phyloP scores from a whole-genome alignment of 2,888 invertebrate genomes.

The Eilema depressum region DNA sequence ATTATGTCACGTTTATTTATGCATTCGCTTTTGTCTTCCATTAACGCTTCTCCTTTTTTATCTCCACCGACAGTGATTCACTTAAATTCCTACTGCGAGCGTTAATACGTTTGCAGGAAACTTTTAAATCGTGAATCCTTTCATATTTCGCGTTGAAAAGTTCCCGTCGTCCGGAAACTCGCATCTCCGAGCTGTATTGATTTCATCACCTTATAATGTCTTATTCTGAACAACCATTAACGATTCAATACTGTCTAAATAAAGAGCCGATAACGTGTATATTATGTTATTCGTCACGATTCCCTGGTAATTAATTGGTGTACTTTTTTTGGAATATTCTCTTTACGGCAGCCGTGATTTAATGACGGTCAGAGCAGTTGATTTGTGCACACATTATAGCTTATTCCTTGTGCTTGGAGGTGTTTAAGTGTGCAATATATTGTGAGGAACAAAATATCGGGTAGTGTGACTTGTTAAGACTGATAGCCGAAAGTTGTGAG shows the following conservation, averaged over 20 bases:
- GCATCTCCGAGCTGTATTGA: slow-evolving; percentile 72
- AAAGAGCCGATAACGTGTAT: slow-evolving; percentile 84
- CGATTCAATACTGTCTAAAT: slow-evolving; percentile 83
- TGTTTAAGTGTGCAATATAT: slow-evolving; percentile 80
- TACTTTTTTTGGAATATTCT: slow-evolving; percentile 74
- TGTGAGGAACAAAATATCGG: slow-evolving; percentile 74
- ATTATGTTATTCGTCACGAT: slow-evolving; percentile 80
- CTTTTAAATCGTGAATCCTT: slow-evolving; percentile 61
- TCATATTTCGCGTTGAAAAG: slow-evolving; percentile 62
- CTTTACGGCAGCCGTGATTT: slow-evolving; percentile 79
- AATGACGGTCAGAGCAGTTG: slow-evolving; percentile 71
- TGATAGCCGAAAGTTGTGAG: slow-evolving; percentile 68
- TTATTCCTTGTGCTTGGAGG: slow-evolving; percentile 75
- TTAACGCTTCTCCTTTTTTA: slow-evolving; percentile 76
- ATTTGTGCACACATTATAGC: slow-evolving; percentile 78
- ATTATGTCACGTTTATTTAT: slow-evolving; percentile 84
- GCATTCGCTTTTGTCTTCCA: slow-evolving; percentile 83
- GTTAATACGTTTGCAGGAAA: slow-evolving; percentile 61
- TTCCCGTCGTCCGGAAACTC: slow-evolving; percentile 69
- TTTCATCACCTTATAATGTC: slow-evolving; percentile 80
- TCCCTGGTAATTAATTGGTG: slow-evolving; percentile 77
- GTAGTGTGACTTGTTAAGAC: slow-evolving; percentile 75
- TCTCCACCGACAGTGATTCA: slow-evolving; percentile 69
- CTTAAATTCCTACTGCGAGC: slow-evolving; percentile 65
- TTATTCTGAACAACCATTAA: slow-evolving; percentile 78